Percentiles rank a stretch among this genome's conserved stretches.
Conservation (phyloP, 2,113 vertebrate genomes). For the Erythrolamprus reginae region DNA sequence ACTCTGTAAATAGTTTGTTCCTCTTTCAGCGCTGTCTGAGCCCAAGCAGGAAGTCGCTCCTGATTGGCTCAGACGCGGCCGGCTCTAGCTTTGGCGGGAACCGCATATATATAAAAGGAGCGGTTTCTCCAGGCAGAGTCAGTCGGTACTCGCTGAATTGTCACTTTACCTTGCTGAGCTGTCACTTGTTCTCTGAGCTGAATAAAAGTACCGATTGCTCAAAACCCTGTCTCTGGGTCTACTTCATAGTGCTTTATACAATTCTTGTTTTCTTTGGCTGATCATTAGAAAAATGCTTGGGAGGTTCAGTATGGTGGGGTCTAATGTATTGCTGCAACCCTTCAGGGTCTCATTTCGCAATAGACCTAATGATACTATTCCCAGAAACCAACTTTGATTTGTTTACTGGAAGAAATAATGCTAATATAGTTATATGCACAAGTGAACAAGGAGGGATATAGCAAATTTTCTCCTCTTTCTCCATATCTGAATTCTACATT, state of each 20-base stretch:
- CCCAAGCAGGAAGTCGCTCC: too few species aligned
- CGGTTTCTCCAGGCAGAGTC: too few species aligned
- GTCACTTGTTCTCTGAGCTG: too few species aligned
- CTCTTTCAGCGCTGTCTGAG: too few species aligned
- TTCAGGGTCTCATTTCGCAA: constrained; percentile 54
- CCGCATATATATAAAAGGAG: too few species aligned
- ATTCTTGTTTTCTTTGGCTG: constrained; percentile 35
- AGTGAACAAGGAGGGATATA: constrained; percentile 10
- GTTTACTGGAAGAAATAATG: constrained; percentile 23
- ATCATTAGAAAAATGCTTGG: constrained; percentile 45
- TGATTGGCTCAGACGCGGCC: too few species aligned
- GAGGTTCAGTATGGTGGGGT: constrained; percentile 21
- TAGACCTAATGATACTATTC: constrained; percentile 52
- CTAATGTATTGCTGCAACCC: constrained; percentile 41
- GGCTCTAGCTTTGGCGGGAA: too few species aligned
- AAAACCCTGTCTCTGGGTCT: too few species aligned
- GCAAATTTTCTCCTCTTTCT: constrained; percentile 10
- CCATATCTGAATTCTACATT: background rate
- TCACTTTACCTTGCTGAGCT: too few species aligned
- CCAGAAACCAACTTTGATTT: constrained; percentile 43
- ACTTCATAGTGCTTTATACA: background rate
- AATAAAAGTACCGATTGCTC: too few species aligned
- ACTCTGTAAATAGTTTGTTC: too few species aligned
- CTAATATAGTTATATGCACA: constrained; percentile 21
- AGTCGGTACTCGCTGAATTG: too few species aligned